Conservation (phyloP, 30 jellyfish, hydroid and myxozoan genomes). For the Phacellophora camtschatica region DNA sequence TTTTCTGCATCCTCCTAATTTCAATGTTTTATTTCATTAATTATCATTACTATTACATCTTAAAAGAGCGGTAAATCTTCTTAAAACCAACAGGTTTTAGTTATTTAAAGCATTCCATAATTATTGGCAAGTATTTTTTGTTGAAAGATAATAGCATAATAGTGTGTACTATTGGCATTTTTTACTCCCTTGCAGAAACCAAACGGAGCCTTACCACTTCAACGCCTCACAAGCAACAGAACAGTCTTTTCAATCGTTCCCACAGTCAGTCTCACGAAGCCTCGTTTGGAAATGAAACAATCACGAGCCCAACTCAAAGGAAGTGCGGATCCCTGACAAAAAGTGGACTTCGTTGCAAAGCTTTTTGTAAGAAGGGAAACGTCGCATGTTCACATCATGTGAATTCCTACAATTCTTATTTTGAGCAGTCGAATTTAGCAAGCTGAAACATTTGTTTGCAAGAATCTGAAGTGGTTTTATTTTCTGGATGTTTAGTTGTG, state of each 20-base stretch:
- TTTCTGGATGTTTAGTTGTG: no score
- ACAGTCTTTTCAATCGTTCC: background rate
- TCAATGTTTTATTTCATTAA: no score
- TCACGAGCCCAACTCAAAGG: constrained; percentile 12
- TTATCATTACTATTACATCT: no score
- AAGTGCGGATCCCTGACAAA: constrained; percentile 64
- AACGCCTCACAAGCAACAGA: constrained; percentile 30
- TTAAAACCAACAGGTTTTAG: no score
- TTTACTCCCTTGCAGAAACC: no score
- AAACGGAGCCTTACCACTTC: constrained; percentile 8
- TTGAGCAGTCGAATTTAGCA: constrained; percentile 24
- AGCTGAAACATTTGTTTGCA: background rate
- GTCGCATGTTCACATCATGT: constrained; percentile 55
- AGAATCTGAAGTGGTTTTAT: no score
- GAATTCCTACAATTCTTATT: constrained; percentile 38
- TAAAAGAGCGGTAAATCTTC: no score
- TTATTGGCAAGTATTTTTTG: no score
- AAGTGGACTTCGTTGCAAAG: constrained; percentile 52
- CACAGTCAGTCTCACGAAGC: background rate
- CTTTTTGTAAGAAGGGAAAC: constrained; percentile 47
- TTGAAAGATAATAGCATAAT: no score
- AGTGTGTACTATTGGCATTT: no score
- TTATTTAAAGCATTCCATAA: no score
- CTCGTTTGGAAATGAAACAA: background rate
- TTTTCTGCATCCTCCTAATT: no score